Conservation (phyloP, 1,140 invertebrate genomes). For the Venturia canescens region DNA sequence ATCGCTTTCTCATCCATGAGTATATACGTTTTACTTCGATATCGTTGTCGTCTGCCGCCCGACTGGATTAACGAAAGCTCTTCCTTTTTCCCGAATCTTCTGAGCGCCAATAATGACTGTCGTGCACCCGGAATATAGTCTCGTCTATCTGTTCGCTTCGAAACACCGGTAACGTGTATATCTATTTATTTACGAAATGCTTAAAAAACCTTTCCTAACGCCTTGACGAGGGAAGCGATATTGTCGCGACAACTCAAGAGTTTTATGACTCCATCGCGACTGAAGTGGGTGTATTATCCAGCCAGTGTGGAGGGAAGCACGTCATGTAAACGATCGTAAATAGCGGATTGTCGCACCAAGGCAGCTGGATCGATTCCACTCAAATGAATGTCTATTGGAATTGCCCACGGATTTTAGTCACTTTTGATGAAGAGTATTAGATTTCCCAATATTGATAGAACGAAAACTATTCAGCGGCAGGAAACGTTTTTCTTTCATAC, state of each 20-base stretch:
- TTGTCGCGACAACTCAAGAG: conserved; percentile 26
- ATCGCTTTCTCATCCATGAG: conserved; percentile 40
- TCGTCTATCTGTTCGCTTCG: conserved; percentile 22
- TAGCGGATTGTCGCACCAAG: neutral
- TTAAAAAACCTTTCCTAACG: conserved; percentile 8
- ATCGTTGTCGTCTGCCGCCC: conserved; percentile 23
- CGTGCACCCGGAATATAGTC: conserved; percentile 31
- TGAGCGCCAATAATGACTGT: conserved; percentile 43
- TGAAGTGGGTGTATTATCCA: conserved; percentile 36
- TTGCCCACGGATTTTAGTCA: conserved; percentile 20
- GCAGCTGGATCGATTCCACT: conserved; percentile 28
- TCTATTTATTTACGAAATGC: conserved; percentile 9
- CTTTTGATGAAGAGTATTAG: neutral
- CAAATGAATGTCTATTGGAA: conserved; percentile 18
- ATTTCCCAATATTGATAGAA: neutral
- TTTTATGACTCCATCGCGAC: conserved; percentile 20
- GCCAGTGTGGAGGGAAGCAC: conserved; percentile 26
- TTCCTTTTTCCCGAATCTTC: conserved; percentile 24
- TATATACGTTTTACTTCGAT: conserved; percentile 14
- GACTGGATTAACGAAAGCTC: conserved; percentile 26
- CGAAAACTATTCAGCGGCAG: neutral
- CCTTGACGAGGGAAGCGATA: conserved; percentile 31
- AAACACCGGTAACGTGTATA: conserved; percentile 7
- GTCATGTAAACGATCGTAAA: conserved; percentile 43
- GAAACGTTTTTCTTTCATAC: neutral